phyloP scores from a whole-genome alignment of 1,140 invertebrate species.

The Lasaia peninsularis region DNA sequence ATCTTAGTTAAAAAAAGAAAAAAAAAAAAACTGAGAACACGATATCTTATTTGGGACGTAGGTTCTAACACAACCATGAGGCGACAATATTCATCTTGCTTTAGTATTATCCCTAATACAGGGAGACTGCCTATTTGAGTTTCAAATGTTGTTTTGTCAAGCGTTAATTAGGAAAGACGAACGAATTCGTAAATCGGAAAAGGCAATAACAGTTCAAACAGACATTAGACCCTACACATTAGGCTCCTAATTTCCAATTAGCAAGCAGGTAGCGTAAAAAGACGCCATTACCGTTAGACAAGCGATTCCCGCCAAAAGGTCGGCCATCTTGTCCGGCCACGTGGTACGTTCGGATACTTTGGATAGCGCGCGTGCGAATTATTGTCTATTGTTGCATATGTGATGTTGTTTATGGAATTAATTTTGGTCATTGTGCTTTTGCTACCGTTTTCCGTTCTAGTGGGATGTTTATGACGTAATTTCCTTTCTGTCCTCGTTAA shows the following conservation, averaged over 20 bases:
- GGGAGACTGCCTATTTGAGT: slow-evolving; percentile 1
- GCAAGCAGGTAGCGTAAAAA: slow-evolving; percentile 74
- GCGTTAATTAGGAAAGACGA: slow-evolving; percentile 48
- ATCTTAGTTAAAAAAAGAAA: too few species aligned
- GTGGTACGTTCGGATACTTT: slow-evolving; percentile 49
- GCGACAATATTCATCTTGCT: neutral
- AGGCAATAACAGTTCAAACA: slow-evolving; percentile 56
- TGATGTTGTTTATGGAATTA: slow-evolving; percentile 74
- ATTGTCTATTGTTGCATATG: slow-evolving; percentile 70
- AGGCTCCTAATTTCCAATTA: slow-evolving; percentile 70
- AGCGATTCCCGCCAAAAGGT: slow-evolving; percentile 62
- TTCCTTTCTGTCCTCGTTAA: slow-evolving; percentile 30
- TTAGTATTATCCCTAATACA: neutral
- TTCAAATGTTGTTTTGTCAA: slow-evolving; percentile 15
- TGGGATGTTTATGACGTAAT: slow-evolving; percentile 48
- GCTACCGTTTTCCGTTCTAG: slow-evolving; percentile 49
- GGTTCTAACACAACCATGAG: too few species aligned
- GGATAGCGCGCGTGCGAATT: slow-evolving; percentile 62
- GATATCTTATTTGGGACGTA: too few species aligned
- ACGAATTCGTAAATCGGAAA: slow-evolving; percentile 57
- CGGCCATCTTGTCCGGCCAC: slow-evolving; percentile 61
- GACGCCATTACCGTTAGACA: slow-evolving; percentile 64
- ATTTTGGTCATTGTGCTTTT: slow-evolving; percentile 63
- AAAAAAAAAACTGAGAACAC: too few species aligned
- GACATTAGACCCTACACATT: slow-evolving; percentile 66